Percentiles rank a stretch among this genome's conserved stretches.
phyloP scores from a whole-genome alignment of 2,797 vertebrate genomes.

The Amniataba percoides region DNA sequence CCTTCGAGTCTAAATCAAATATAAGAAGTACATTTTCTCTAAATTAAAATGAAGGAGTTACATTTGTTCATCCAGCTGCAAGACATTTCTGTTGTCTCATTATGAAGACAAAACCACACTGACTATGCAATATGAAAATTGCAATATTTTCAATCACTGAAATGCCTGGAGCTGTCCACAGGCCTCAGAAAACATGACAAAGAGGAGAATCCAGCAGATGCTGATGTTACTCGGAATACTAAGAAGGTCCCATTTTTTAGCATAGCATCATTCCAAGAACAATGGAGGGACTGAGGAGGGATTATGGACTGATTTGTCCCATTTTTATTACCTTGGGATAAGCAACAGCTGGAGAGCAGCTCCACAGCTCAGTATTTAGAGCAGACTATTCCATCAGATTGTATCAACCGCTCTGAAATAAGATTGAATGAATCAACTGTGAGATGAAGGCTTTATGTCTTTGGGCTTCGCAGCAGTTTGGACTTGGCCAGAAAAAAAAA shows the following conservation, averaged over 20 bases:
- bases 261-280: conserved; percentile 80
- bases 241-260: conserved; percentile 71
- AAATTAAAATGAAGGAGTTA: not conserved
- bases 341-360: conserved; percentile 87
- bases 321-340: conserved; percentile 88
- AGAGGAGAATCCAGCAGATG: conserved; percentile 63
- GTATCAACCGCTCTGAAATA: conserved; percentile 81
- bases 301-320: conserved; percentile 86
- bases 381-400: conserved; percentile 82
- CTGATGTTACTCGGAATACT: conserved; percentile 66
- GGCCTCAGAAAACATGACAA: conserved; percentile 38
- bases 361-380: conserved; percentile 83
- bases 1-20: not conserved
- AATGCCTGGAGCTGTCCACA: conserved; percentile 20
- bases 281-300: conserved; percentile 81
- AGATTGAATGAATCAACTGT: conserved; percentile 80
- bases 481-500: conserved; percentile 63
- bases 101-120: not conserved
- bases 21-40: not conserved
- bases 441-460: conserved; percentile 74
- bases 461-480: conserved; percentile 52
- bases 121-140: conserved; percentile 20
- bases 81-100: conserved; percentile 2
- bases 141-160: conserved; percentile 20
- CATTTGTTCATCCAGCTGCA: not conserved